Conservation (phyloP, 2,888 invertebrate genomes). For the Cybosia mesomella region DNA sequence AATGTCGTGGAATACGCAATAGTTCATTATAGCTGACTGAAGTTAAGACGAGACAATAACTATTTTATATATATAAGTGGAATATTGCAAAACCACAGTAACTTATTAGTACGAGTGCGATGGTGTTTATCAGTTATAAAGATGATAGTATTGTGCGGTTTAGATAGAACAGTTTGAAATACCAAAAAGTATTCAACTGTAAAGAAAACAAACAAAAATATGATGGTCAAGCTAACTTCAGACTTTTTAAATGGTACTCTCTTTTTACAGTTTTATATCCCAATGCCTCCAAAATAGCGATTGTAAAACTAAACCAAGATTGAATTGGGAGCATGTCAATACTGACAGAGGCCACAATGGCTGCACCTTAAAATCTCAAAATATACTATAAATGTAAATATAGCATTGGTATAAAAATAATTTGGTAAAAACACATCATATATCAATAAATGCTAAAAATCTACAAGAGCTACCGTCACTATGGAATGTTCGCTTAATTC, state of each 20-base stretch:
- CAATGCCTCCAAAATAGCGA: slow-evolving; percentile 21
- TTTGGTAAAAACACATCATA: slow-evolving; percentile 77
- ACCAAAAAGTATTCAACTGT: neutral
- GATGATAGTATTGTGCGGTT: neutral
- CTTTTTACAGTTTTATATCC: neutral
- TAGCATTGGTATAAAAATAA: slow-evolving; percentile 85
- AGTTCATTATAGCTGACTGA: no score
- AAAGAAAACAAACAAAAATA: neutral
- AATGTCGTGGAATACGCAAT: no score
- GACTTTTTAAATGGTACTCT: neutral
- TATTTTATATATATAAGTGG: no score
- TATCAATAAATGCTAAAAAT: slow-evolving; percentile 69
- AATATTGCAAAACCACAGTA: neutral
- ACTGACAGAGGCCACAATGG: slow-evolving; percentile 37
- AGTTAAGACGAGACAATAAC: no score
- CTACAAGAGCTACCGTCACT: slow-evolving; percentile 78
- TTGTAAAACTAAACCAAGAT: slow-evolving; percentile 25
- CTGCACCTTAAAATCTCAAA: slow-evolving; percentile 59
- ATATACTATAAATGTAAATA: slow-evolving; percentile 70
- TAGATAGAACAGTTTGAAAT: neutral
- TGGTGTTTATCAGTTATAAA: neutral
- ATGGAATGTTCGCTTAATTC: slow-evolving; percentile 69
- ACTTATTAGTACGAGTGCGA: neutral
- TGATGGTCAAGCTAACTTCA: no score
- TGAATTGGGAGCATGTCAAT: slow-evolving; percentile 31